Evolutionary conservation across 2,797 vertebrate genomes (phyloP), one percentile per base, ranked within the genome.

Genomic region (Syngnathus rostellatus): DNA sequence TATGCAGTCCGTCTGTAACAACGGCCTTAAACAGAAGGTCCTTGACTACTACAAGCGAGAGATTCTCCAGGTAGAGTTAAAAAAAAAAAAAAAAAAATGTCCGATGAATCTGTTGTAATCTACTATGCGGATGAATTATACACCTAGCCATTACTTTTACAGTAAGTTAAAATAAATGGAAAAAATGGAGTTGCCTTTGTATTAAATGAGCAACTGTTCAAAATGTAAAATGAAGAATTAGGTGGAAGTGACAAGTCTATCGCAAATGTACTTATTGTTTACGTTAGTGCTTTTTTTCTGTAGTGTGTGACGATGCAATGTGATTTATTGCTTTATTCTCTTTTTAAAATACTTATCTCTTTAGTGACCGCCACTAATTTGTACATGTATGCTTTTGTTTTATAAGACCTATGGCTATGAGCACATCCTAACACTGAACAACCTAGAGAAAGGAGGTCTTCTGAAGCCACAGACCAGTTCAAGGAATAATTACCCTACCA

Each of bases 1-100:
- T 72, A 92, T 99, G 86, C 97, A 99, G 83, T 98, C 96, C 0
- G 93, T 99, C 63, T 99, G 96, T 82, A 99, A 97, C 63, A 97
- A 93, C 4, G 97, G 97, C 8, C 91, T 99, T 71, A 99, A 97
- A 73, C 97, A 95, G 83, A 98, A 98, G 70, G 92, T 99, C 65
- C 77, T 99, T 68, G 97, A 98, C 83, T 91, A 93, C 83, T 99
- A 99, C 81, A 98, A 94, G 85, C 90, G 92, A 74, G 97, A 99
- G 79, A 95, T 99, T 81, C 87, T 99, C 46, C 97, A 99, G 94
- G 97, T 98, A 76, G 65, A 80, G 51, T 62, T 12, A 38, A 60
- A 43, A 41, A 62, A 21, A 8, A 11, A 51, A 53, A 1, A 0
- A 9, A 5, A 37, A 37, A 58, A 58, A 58, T 17, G 25, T 31